A percentile compares a stretch with the other conserved stretches of the same genome.
phyloP scores from a whole-genome alignment of 2,888 invertebrate species.

The Caenorhabditis zanzibari region DNA sequence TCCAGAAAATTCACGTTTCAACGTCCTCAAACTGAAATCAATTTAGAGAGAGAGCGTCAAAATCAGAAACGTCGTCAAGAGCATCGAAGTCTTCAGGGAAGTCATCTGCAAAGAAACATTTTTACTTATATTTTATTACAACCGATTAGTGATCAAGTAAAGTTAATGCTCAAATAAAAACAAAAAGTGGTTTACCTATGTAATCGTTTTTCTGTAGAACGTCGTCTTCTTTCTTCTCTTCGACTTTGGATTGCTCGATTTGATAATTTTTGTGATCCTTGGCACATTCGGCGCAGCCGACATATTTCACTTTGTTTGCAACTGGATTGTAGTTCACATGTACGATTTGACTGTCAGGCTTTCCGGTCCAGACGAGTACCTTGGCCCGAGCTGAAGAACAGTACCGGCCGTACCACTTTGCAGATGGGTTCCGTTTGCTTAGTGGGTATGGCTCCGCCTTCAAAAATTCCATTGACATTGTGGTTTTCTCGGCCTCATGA shows the following conservation, averaged over 20 bases:
- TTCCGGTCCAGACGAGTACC: slow-evolving; percentile 14
- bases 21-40: neutral
- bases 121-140: too few relatives aligned
- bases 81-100: slow-evolving; percentile 6
- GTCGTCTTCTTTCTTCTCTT: neutral
- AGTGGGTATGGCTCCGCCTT: slow-evolving; percentile 21
- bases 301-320: neutral
- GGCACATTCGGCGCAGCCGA: slow-evolving; percentile 13
- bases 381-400: neutral
- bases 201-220: neutral
- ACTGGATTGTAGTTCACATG: neutral
- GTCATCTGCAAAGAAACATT: slow-evolving; percentile 1
- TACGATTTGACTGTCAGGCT: slow-evolving; percentile 1
- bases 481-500: neutral
- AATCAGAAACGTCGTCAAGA: neutral
- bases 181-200: neutral
- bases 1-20: too few relatives aligned
- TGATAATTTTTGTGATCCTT: slow-evolving; percentile 14
- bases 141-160: too few relatives aligned
- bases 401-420: neutral
- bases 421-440: neutral
- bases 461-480: neutral
- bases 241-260: neutral
- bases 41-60: neutral
- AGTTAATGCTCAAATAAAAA: too few relatives aligned